Evolutionary conservation across 2,113 vertebrate genomes (phyloP).

Genomic region (Neolamprologus falcicula): DNA sequence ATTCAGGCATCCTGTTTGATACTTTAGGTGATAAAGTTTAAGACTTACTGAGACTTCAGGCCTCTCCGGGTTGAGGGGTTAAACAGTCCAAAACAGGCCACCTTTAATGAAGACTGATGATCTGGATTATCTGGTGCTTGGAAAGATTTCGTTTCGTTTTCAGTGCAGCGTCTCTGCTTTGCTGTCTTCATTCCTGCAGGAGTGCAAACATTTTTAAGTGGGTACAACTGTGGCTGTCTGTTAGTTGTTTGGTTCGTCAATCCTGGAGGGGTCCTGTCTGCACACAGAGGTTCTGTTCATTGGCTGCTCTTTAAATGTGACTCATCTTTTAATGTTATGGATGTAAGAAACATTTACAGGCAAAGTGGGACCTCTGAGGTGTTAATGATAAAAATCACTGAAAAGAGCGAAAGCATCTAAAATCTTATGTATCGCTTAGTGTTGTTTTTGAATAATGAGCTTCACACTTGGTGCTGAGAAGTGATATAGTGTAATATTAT

Average conservation of each 20-base stretch:
- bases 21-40: not conserved
- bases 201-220: not conserved
- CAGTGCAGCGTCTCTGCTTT: not conserved
- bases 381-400: not conserved
- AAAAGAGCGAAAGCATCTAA: not conserved
- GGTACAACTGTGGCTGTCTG: not conserved
- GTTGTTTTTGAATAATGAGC: not conserved
- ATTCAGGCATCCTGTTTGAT: not conserved
- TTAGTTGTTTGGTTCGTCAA: accelerated
- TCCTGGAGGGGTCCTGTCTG: not conserved
- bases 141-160: accelerated
- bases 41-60: not conserved
- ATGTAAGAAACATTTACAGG: not conserved
- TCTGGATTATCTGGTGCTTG: not conserved
- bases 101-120: not conserved
- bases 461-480: not conserved
- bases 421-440: not conserved
- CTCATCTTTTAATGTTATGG: not conserved
- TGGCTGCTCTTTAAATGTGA: not conserved
- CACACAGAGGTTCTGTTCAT: not conserved
- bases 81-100: accelerated
- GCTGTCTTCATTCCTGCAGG: not conserved
- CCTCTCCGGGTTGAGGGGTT: no score
- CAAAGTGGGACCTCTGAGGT: not conserved
- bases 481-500: not conserved